These are phyloP conservation scores for Melanotaenia parkinsoni DNA, from an alignment of 2,797 vertebrate species.

Conservation along the genomic window DNA sequence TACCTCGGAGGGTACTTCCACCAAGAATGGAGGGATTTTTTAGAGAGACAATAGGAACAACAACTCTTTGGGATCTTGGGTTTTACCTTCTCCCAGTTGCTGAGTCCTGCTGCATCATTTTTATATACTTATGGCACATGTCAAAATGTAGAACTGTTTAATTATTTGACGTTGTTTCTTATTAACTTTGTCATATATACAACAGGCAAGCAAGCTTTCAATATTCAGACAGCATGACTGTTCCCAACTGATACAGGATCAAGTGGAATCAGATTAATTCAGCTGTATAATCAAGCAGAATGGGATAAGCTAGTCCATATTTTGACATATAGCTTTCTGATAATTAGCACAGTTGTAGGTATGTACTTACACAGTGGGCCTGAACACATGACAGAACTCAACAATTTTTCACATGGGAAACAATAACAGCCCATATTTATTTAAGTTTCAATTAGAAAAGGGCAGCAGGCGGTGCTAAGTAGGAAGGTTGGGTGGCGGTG, in stretches of 20 bases:
- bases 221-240: conserved; percentile 76
- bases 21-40: conserved; percentile 15
- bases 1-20: conserved; percentile 13
- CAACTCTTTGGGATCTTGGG: conserved; percentile 18
- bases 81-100: conserved; percentile 38
- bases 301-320: conserved; percentile 23
- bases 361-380: conserved; percentile 22
- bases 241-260: conserved; percentile 57
- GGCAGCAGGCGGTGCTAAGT: background rate
- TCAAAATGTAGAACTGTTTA: conserved; percentile 77
- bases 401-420: conserved; percentile 9
- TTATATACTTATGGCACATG: conserved; percentile 61
- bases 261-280: conserved; percentile 54
- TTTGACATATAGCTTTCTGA: conserved; percentile 35
- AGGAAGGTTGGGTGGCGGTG: background rate
- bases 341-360: conserved; percentile 21
- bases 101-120: conserved; percentile 49
- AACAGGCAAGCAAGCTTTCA: conserved; percentile 64
- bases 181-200: conserved; percentile 72
- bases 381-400: conserved; percentile 13
- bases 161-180: conserved; percentile 81
- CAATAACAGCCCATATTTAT: background rate
- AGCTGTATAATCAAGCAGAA: conserved; percentile 19
- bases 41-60: conserved; percentile 7
- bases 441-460: conserved; percentile 9